Percentiles rank a stretch among this genome's conserved stretches.
phyloP scores from a whole-genome alignment of 2,888 invertebrate species.

The Cataglyphis rosenhaueri region DNA sequence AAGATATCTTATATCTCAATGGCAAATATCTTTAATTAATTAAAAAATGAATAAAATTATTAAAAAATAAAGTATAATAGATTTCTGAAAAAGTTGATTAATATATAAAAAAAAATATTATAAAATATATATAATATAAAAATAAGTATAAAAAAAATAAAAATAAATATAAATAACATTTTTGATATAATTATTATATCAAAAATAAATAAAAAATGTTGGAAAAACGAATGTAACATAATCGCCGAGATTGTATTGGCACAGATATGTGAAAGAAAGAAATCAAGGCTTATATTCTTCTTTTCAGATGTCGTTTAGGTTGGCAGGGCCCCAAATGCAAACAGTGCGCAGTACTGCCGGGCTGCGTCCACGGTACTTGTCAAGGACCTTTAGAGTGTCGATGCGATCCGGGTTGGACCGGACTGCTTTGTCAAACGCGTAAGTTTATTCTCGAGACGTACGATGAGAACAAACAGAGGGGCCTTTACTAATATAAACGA shows the following conservation, averaged over 20 bases:
- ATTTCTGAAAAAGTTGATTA: background rate
- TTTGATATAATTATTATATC: background rate
- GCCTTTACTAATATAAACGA: conserved; percentile 25
- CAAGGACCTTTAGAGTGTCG: conserved; percentile 96
- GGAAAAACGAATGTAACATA: background rate
- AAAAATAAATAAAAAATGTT: background rate
- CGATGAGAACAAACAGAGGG: conserved; percentile 10
- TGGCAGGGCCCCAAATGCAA: conserved; percentile 95
- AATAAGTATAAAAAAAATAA: background rate
- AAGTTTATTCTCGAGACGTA: conserved; percentile 83
- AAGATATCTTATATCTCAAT: background rate
- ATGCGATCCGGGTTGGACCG: conserved; percentile 96
- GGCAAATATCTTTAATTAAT: background rate
- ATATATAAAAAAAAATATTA: background rate
- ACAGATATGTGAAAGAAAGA: background rate
- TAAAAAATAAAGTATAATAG: background rate
- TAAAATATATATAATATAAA: conserved; percentile 11
- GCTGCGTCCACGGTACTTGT: conserved; percentile 96
- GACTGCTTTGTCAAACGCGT: conserved; percentile 95
- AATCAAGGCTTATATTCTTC: background rate
- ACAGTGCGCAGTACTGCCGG: conserved; percentile 95
- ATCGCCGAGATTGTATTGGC: background rate
- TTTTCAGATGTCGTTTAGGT: conserved; percentile 92
- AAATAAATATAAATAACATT: background rate
- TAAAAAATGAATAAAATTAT: background rate